These are phyloP conservation scores for Microplitis deprimator DNA, from an alignment of 2,888 invertebrate species.

Conservation along the genomic window DNA sequence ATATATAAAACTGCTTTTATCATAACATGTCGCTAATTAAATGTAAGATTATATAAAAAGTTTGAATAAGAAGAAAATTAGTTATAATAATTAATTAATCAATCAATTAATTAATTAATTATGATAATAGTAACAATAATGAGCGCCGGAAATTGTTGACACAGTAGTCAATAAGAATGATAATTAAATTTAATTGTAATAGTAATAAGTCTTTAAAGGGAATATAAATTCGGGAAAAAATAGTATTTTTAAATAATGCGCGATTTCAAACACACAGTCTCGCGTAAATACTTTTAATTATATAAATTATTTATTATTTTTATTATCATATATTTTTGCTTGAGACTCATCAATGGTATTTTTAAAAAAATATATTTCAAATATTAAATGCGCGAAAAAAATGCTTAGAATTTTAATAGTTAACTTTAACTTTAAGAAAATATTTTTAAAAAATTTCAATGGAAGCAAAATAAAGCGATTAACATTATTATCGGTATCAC, in stretches of 20 bases:
- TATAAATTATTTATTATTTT: not conserved
- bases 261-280: conserved; percentile 22
- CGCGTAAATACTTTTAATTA: conserved; percentile 9
- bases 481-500: conserved; percentile 59
- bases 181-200: conserved; percentile 48
- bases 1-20: conserved; percentile 54
- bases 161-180: conserved; percentile 16
- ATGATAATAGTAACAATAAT: conserved; percentile 29
- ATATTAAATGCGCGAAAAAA: conserved; percentile 4
- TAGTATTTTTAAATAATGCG: conserved; percentile 13
- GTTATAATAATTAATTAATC: not conserved
- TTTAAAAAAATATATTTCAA: not conserved
- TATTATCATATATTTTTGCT: not conserved
- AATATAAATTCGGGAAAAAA: conserved; percentile 42
- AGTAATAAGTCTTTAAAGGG: conserved; percentile 51
- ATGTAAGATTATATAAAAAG: conserved; percentile 39
- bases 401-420: conserved; percentile 46
- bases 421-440: conserved; percentile 48
- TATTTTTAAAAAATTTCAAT: conserved; percentile 31
- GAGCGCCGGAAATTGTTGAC: conserved; percentile 40
- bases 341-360: not conserved
- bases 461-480: conserved; percentile 48
- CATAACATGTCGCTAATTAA: conserved; percentile 43
- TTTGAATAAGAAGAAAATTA: conserved; percentile 21
- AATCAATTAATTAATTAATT: not conserved